Conservation (phyloP, 2,797 vertebrate species). For the Molossus alvarezi region DNA sequence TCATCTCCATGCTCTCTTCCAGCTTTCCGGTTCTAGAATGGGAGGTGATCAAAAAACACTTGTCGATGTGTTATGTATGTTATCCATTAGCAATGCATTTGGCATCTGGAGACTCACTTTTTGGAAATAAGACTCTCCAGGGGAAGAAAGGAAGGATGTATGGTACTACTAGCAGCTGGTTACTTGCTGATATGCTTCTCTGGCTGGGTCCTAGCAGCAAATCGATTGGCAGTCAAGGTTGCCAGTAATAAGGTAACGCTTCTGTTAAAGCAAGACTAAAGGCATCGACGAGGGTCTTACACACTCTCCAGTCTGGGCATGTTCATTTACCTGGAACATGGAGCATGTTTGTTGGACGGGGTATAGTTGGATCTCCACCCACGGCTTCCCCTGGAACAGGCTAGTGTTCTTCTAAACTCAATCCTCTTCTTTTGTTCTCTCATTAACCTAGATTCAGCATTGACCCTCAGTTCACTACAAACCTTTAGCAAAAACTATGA, state of each 20-base stretch:
- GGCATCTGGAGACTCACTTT: not conserved
- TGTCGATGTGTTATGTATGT: not conserved
- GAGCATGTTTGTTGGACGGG: not conserved
- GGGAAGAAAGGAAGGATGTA: not conserved
- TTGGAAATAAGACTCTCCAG: conserved; percentile 17
- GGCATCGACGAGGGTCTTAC: not conserved
- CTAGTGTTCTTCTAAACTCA: not conserved
- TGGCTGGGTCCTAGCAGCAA: not conserved
- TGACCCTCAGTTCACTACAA: not conserved
- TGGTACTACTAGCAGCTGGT: not conserved
- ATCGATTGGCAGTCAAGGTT: not conserved
- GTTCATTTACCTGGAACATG: not conserved
- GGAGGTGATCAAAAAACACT: conserved; percentile 24
- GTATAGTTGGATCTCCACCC: not conserved
- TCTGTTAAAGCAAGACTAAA: not conserved
- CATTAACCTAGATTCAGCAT: conserved; percentile 30
- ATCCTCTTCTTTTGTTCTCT: conserved; percentile 8
- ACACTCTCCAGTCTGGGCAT: not conserved
- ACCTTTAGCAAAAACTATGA: conserved; percentile 39
- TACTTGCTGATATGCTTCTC: conserved; percentile 9
- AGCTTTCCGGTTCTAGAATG: not conserved
- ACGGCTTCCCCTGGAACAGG: not conserved
- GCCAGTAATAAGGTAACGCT: not conserved
- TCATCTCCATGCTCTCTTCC: not conserved
- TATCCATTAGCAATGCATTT: conserved; percentile 22